Conservation (phyloP, 2,888 invertebrate genomes). For the Maniola hyperantus region DNA sequence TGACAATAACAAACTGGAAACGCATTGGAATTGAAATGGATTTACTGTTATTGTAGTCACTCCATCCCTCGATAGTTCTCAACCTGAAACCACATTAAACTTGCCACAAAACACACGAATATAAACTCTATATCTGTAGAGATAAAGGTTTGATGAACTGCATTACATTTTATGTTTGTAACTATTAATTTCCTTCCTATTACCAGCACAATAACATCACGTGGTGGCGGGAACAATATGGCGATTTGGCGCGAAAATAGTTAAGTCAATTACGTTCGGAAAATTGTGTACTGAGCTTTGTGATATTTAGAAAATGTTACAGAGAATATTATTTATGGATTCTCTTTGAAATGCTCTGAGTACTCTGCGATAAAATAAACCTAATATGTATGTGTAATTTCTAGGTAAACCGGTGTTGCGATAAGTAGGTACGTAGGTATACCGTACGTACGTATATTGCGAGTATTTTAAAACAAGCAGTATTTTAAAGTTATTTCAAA, state of each 20-base stretch:
- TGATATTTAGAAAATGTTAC: not conserved
- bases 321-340: not conserved
- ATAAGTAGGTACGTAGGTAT: no score
- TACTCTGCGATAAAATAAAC: no score
- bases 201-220: slow-evolving; percentile 70
- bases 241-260: slow-evolving; percentile 67
- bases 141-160: slow-evolving; percentile 36
- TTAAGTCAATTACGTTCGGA: slow-evolving; percentile 60
- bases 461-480: no score
- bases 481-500: no score
- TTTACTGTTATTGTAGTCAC: slow-evolving; percentile 53
- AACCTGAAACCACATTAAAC: slow-evolving; percentile 38
- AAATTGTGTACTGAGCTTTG: slow-evolving; percentile 39
- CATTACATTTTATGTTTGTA: slow-evolving; percentile 50
- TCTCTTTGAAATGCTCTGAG: not conserved
- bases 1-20: slow-evolving; percentile 53
- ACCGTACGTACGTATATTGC: no score
- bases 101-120: slow-evolving; percentile 36
- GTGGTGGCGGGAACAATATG: slow-evolving; percentile 67
- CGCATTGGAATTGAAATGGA: slow-evolving; percentile 52
- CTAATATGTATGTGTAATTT: no score
- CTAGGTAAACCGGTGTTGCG: no score
- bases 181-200: slow-evolving; percentile 78
- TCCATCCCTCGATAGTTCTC: slow-evolving; percentile 55
- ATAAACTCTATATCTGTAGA: slow-evolving; percentile 40